A percentile compares a stretch with the other conserved stretches of the same genome.
phyloP scores from a whole-genome alignment of 1,140 invertebrate genomes.

The Panonychus citri region DNA sequence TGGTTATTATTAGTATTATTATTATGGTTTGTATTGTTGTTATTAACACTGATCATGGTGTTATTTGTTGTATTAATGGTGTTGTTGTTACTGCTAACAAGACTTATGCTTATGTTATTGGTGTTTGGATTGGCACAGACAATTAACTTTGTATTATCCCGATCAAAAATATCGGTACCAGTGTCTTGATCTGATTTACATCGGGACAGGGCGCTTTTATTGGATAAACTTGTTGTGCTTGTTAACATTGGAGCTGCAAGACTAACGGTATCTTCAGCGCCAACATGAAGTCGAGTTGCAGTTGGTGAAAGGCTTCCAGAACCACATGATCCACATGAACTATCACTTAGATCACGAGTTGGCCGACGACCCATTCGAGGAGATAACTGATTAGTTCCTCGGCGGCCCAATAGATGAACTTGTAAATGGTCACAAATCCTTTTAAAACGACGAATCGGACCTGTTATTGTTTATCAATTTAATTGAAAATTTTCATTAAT shows the following conservation, averaged over 20 bases:
- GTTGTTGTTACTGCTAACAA: neutral
- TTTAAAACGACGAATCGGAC: slow-evolving; percentile 77
- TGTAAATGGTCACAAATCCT: slow-evolving; percentile 90
- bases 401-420: slow-evolving; percentile 45
- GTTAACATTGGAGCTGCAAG: neutral
- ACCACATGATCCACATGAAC: slow-evolving; percentile 54
- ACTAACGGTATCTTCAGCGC: slow-evolving; percentile 12
- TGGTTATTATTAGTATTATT: neutral
- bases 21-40: neutral
- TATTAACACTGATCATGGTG: neutral
- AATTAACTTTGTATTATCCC: slow-evolving; percentile 9
- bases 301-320: slow-evolving; percentile 39
- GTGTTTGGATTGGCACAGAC: neutral
- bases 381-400: slow-evolving; percentile 22
- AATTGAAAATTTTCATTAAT: slow-evolving; percentile 3
- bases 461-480: slow-evolving; percentile 25
- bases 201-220: slow-evolving; percentile 10
- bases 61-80: neutral
- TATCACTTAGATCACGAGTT: slow-evolving; percentile 41
- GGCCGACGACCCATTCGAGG: slow-evolving; percentile 36
- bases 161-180: slow-evolving; percentile 14
- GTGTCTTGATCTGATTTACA: slow-evolving; percentile 17
- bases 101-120: neutral
- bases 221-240: slow-evolving; percentile 2
- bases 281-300: slow-evolving; percentile 13